These are phyloP conservation scores for Callyntrura guangdongensis DNA, from an alignment of 2,888 invertebrate genomes.

Conservation along the genomic window DNA sequence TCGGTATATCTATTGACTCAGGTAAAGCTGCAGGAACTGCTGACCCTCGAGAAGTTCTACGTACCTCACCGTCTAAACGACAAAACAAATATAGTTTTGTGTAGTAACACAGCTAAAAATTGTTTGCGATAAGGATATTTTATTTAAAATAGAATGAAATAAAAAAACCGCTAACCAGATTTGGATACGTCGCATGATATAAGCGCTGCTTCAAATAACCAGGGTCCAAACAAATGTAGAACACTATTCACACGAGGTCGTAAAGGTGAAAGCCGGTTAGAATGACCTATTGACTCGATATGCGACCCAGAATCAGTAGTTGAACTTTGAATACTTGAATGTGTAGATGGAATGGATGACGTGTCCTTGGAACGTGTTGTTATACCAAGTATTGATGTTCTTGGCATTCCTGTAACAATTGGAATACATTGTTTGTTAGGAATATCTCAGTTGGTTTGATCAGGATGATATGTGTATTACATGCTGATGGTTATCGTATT, in stretches of 20 bases:
- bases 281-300: slow-evolving; percentile 53
- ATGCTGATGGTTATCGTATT: slow-evolving; percentile 53
- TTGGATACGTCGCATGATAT: slow-evolving; percentile 91
- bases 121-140: too few species aligned
- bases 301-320: slow-evolving; percentile 75
- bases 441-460: slow-evolving; percentile 26
- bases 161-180: slow-evolving; percentile 83
- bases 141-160: not conserved
- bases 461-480: not conserved
- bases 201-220: slow-evolving; percentile 98
- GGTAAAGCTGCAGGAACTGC: slow-evolving; percentile 89
- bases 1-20: slow-evolving; percentile 90
- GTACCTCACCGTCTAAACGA: slow-evolving; percentile 83
- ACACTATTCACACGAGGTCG: slow-evolving; percentile 97
- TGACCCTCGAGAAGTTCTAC: slow-evolving; percentile 84
- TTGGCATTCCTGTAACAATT: slow-evolving; percentile 90
- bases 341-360: slow-evolving; percentile 88
- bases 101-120: too few species aligned
- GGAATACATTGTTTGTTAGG: slow-evolving; percentile 48
- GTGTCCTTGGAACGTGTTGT: slow-evolving; percentile 89
- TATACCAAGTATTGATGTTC: slow-evolving; percentile 92
- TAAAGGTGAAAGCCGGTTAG: slow-evolving; percentile 53
- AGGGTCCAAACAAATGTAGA: slow-evolving; percentile 97
- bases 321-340: slow-evolving; percentile 86
- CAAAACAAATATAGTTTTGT: too few species aligned